Conservation (phyloP, 2,797 vertebrate species). For the Spea hammondii region DNA sequence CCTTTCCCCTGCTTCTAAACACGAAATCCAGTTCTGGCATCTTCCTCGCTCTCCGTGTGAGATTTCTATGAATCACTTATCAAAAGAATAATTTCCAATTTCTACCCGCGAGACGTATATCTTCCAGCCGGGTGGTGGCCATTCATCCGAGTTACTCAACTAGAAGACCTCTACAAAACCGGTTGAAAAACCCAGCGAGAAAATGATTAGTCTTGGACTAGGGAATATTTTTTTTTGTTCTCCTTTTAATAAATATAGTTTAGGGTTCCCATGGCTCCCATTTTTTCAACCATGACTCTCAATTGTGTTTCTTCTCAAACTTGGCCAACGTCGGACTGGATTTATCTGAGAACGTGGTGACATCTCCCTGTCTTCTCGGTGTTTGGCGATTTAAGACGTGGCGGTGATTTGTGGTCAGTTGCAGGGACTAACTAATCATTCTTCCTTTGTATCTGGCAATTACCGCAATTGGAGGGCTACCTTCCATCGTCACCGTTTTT, state of each 20-base stretch:
- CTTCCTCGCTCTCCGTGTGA: not conserved
- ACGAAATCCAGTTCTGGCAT: too few species aligned
- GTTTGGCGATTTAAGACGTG: not conserved
- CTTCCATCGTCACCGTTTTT: not conserved
- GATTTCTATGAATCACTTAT: not conserved
- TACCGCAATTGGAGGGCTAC: not conserved
- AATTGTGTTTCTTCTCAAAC: not conserved
- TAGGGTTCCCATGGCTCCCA: not conserved
- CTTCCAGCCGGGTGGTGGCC: not conserved
- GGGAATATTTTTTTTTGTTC: not conserved
- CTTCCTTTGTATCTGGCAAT: slow-evolving; percentile 27
- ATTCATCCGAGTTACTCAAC: not conserved
- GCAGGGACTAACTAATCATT: slow-evolving; percentile 12
- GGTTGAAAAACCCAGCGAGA: not conserved
- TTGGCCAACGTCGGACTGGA: not conserved
- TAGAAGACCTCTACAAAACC: not conserved
- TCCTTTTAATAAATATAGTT: not conserved
- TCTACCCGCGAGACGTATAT: not conserved
- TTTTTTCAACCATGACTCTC: not conserved
- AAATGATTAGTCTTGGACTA: not conserved
- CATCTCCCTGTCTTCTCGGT: not conserved
- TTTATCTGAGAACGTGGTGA: not conserved
- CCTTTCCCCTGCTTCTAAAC: not conserved
- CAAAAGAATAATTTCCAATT: not conserved
- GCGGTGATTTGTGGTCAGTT: not conserved